These are phyloP conservation scores for Nasonia giraulti DNA, from an alignment of 1,140 invertebrate genomes.

Conservation along the genomic window DNA sequence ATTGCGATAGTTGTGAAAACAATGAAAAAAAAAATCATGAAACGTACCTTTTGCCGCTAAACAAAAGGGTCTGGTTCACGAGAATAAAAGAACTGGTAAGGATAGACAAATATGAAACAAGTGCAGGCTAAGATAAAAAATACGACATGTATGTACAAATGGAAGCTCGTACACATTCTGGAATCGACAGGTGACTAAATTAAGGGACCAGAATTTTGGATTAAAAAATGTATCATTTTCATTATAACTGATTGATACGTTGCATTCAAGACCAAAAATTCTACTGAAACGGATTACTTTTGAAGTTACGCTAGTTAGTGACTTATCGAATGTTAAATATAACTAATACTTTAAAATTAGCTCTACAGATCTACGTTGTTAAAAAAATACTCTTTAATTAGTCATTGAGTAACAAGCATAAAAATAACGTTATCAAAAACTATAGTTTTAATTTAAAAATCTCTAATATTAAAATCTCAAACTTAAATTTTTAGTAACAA, in stretches of 20 bases:
- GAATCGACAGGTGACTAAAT: neutral
- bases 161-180: neutral
- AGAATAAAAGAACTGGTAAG: constrained; percentile 6
- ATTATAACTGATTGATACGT: neutral
- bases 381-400: constrained; percentile 16
- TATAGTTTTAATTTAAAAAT: neutral
- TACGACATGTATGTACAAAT: constrained; percentile 31
- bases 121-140: constrained; percentile 1
- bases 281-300: neutral
- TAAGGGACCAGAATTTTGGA: constrained; percentile 19
- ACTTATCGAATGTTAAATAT: neutral
- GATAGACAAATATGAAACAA: constrained; percentile 10
- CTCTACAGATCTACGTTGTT: neutral
- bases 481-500: neutral
- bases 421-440: constrained; percentile 13
- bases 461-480: neutral
- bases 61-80: neutral
- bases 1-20: constrained; percentile 8
- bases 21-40: constrained; percentile 13
- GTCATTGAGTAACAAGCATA: neutral
- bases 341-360: neutral
- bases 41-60: constrained; percentile 39
- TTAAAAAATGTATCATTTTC: constrained; percentile 14
- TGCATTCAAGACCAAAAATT: neutral
- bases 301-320: constrained; percentile 17